A percentile compares a stretch with the other conserved stretches of the same genome.
Conservation (phyloP, 2,888 invertebrate genomes). For the Cloeon dipterum region DNA sequence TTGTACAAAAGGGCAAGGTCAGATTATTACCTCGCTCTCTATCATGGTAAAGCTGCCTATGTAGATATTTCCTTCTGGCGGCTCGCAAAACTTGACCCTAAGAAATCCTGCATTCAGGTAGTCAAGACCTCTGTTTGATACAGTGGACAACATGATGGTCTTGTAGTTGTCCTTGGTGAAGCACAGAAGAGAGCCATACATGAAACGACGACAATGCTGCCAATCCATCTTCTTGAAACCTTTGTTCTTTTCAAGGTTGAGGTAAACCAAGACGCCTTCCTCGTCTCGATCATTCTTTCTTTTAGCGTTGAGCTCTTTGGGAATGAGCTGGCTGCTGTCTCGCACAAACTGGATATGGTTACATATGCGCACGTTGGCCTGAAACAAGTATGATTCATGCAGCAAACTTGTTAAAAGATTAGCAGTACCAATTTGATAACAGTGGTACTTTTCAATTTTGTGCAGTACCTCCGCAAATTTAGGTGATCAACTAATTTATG, state of each 20-base stretch:
- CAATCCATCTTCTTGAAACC: constrained; percentile 12
- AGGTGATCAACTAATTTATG: too few relatives aligned
- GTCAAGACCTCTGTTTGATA: constrained; percentile 13
- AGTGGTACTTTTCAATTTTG: too few relatives aligned
- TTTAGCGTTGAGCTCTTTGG: background rate
- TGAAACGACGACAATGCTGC: constrained; percentile 18
- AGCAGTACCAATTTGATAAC: too few relatives aligned
- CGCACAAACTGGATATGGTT: background rate
- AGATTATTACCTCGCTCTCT: constrained; percentile 21
- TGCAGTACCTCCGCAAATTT: too few relatives aligned
- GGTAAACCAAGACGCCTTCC: background rate
- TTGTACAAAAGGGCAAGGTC: too few relatives aligned
- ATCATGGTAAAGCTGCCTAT: constrained; percentile 14
- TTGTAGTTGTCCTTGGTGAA: constrained; percentile 21
- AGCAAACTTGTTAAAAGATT: too few relatives aligned
- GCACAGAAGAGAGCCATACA: constrained; percentile 20
- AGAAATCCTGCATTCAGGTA: constrained; percentile 11
- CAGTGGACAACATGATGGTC: constrained; percentile 18
- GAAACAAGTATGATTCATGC: too few relatives aligned
- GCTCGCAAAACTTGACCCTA: constrained; percentile 7
- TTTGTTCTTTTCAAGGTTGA: constrained; percentile 3
- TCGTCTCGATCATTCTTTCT: background rate
- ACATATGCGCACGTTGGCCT: background rate
- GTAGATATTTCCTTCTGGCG: constrained; percentile 2
- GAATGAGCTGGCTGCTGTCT: too few relatives aligned